Evolutionary conservation across 2,113 vertebrate species (phyloP).

Genomic region (Oncorhynchus nerka): DNA sequence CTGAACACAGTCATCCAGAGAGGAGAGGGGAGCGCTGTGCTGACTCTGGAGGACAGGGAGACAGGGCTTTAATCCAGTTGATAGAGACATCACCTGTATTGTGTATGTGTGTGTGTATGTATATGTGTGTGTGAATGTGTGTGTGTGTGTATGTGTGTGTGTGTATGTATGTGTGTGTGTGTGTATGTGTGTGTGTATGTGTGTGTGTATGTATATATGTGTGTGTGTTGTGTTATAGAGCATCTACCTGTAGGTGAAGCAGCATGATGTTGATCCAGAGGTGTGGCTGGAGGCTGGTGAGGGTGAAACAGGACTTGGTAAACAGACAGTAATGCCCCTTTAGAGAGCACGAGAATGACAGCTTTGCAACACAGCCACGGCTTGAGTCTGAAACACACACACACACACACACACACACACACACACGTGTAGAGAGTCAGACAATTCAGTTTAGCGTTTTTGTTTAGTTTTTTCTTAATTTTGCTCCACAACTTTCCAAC

Average conservation of each 20-base stretch:
- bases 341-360: slow-evolving; percentile 89
- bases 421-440: not conserved
- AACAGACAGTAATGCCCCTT: slow-evolving; percentile 95
- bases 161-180: too few relatives aligned
- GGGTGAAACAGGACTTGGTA: slow-evolving; percentile 87
- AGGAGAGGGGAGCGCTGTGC: slow-evolving; percentile 79
- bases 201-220: not conserved
- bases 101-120: too few relatives aligned
- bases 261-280: slow-evolving; percentile 97
- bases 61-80: not conserved
- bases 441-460: not conserved
- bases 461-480: not conserved
- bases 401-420: too few relatives aligned
- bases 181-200: too few relatives aligned
- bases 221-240: not conserved
- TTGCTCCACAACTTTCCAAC: not conserved
- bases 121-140: rapidly evolving
- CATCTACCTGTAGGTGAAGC: slow-evolving; percentile 86
- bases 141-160: too few relatives aligned
- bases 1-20: slow-evolving; percentile 76
- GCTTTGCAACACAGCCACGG: slow-evolving; percentile 82
- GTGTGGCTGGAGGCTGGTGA: slow-evolving; percentile 83
- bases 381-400: slow-evolving; percentile 72
- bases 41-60: slow-evolving; percentile 73
- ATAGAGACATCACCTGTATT: not conserved